Percentiles rank a stretch among this genome's conserved stretches.
Evolutionary conservation across 2,113 vertebrate genomes (phyloP).

Genomic region (Chaetorhynchus papuensis): DNA sequence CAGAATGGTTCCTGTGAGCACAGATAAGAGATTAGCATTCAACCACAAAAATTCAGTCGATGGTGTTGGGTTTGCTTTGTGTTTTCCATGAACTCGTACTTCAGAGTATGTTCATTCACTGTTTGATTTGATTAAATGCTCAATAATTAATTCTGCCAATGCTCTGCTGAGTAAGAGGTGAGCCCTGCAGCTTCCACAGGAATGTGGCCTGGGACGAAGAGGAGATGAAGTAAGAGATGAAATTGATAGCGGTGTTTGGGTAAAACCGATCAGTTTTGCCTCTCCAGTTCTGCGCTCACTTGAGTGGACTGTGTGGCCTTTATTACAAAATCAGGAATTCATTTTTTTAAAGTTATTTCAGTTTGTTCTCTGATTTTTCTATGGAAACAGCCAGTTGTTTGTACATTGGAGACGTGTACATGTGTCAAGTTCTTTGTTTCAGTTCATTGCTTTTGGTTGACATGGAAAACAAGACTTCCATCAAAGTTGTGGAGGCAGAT

Average conservation of each 20-base stretch:
- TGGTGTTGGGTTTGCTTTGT: background rate
- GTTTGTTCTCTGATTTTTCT: conserved; percentile 10
- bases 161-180: background rate
- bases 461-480: background rate
- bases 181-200: background rate
- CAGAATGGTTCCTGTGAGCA: background rate
- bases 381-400: conserved; percentile 27
- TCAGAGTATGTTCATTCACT: background rate
- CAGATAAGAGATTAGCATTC: background rate
- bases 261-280: background rate
- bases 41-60: background rate
- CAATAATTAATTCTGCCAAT: background rate
- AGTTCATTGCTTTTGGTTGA: background rate
- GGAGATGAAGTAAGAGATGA: background rate
- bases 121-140: background rate
- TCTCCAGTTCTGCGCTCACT: background rate
- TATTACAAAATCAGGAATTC: conserved; percentile 27
- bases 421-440: conserved; percentile 19
- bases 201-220: background rate
- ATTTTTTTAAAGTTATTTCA: conserved; percentile 1
- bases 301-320: background rate
- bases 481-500: background rate
- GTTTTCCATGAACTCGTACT: background rate
- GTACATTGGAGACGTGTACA: background rate
- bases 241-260: background rate